Conservation (phyloP, 2,888 invertebrate species). For the Stenchaetothrips biformis region DNA sequence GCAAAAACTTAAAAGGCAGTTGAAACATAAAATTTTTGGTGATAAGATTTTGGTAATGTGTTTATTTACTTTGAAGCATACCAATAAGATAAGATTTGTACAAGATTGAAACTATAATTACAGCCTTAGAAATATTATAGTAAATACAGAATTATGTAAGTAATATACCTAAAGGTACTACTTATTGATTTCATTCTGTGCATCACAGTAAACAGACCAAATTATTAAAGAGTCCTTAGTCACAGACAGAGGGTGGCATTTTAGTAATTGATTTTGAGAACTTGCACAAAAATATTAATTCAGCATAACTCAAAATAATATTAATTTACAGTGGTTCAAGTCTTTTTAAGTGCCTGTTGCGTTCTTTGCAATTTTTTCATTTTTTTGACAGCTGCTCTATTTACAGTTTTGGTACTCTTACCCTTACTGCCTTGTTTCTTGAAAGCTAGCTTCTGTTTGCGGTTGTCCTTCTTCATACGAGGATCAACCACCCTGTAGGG, state of each 20-base stretch:
- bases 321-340: neutral
- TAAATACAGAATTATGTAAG: neutral
- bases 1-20: too few relatives aligned
- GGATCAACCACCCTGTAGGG: slow-evolving; percentile 92
- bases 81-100: too few relatives aligned
- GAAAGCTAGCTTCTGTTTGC: slow-evolving; percentile 47
- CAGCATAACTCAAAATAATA: neutral
- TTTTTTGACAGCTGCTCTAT: slow-evolving; percentile 34
- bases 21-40: too few relatives aligned
- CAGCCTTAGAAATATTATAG: too few relatives aligned
- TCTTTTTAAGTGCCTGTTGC: slow-evolving; percentile 30
- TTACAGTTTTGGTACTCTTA: slow-evolving; percentile 37
- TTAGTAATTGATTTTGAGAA: neutral
- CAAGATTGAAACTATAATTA: too few relatives aligned
- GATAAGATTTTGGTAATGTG: too few relatives aligned
- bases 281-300: neutral
- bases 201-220: neutral
- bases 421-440: slow-evolving; percentile 44
- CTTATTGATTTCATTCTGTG: neutral
- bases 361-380: slow-evolving; percentile 40
- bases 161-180: neutral
- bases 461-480: slow-evolving; percentile 90
- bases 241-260: neutral
- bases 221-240: neutral
- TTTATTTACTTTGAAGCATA: too few relatives aligned